Conservation (phyloP, 30 jellyfish, hydroid and myxozoan genomes). For the Hydractinia echinata region DNA sequence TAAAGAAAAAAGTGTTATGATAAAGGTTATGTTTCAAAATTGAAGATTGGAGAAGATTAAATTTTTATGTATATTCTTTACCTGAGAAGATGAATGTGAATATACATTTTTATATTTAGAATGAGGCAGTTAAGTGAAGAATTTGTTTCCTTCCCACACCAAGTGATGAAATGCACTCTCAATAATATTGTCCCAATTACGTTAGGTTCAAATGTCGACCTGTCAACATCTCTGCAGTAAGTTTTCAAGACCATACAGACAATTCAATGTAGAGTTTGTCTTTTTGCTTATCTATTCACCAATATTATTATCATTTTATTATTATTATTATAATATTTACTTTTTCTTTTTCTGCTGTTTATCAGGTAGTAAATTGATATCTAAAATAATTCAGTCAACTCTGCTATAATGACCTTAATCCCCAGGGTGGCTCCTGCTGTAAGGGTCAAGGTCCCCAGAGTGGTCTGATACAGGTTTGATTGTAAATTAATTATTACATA, state of each 20-base stretch:
- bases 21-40: background rate
- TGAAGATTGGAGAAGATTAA: background rate
- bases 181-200: slow-evolving; percentile 58
- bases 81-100: background rate
- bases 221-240: slow-evolving; percentile 36
- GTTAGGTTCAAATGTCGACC: background rate
- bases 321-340: background rate
- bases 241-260: background rate
- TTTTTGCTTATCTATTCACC: too few relatives aligned
- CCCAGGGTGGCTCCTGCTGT: too few relatives aligned
- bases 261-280: too few relatives aligned
- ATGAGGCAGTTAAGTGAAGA: slow-evolving; percentile 34
- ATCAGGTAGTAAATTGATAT: background rate
- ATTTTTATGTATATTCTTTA: background rate
- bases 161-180: slow-evolving; percentile 40
- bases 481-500: too few relatives aligned
- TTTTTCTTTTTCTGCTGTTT: background rate
- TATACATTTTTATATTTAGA: slow-evolving; percentile 14
- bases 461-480: too few relatives aligned
- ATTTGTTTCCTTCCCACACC: slow-evolving; percentile 56
- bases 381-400: background rate
- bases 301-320: too few relatives aligned
- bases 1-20: background rate
- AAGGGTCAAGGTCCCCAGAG: too few relatives aligned
- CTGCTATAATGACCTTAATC: too few relatives aligned